Percentiles rank a stretch among this genome's conserved stretches.
Evolutionary conservation across 2,888 invertebrate species (phyloP).

Genomic region (Cataglyphis livida): DNA sequence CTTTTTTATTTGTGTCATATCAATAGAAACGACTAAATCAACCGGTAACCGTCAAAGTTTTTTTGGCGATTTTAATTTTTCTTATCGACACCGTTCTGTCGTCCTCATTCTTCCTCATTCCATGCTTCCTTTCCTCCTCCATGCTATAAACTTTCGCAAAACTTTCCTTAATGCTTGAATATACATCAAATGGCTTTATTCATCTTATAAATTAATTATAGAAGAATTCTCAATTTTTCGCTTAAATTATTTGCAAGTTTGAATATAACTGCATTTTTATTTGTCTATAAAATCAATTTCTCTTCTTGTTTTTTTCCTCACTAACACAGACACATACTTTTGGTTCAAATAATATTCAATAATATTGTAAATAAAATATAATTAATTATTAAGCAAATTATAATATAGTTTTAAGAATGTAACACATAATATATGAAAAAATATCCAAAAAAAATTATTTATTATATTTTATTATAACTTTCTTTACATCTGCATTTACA

Average conservation of each 20-base stretch:
- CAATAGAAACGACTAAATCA: conserved; percentile 34
- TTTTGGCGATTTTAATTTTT: conserved; percentile 44
- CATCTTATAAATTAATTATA: conserved; percentile 36
- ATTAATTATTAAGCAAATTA: not conserved
- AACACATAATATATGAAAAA: not conserved
- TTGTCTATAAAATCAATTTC: not conserved
- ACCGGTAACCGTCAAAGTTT: conserved; percentile 24
- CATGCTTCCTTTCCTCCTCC: not conserved
- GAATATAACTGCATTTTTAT: not conserved
- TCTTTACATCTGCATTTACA: not conserved
- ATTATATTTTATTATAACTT: not conserved
- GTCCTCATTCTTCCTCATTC: not conserved
- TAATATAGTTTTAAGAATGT: not conserved
- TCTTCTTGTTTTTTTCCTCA: not conserved
- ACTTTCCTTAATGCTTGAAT: conserved; percentile 28
- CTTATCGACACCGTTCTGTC: conserved; percentile 29
- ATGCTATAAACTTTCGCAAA: not conserved
- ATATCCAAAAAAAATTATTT: not conserved
- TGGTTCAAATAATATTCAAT: not conserved
- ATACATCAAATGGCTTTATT: not conserved
- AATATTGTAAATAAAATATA: not conserved
- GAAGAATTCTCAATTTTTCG: not conserved
- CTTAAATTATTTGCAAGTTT: not conserved
- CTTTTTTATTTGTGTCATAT: conserved; percentile 41
- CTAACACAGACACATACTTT: not conserved